A percentile compares a stretch with the other conserved stretches of the same genome.
These are phyloP conservation scores for Aphelinus certus DNA, from an alignment of 1,140 invertebrate genomes.

Conservation along the genomic window DNA sequence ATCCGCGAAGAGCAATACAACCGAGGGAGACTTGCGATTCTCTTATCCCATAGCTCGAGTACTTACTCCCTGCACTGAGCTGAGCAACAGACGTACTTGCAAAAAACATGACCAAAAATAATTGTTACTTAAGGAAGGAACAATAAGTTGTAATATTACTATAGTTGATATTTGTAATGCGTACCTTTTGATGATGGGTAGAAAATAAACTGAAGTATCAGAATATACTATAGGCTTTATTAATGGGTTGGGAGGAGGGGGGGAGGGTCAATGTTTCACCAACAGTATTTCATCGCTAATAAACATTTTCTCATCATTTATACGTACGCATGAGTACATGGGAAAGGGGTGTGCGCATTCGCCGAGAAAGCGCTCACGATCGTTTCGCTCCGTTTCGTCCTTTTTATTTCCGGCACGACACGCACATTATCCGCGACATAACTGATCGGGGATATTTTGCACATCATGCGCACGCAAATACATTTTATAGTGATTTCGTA, in stretches of 20 bases:
- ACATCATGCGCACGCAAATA: slow-evolving; percentile 7
- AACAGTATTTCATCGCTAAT: slow-evolving; percentile 17
- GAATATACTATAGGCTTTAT: slow-evolving; percentile 54
- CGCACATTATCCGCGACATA: no score
- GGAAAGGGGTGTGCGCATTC: not conserved
- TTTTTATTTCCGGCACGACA: no score
- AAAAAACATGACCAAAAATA: no score
- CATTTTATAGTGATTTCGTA: slow-evolving; percentile 18
- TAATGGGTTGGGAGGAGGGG: slow-evolving; percentile 35
- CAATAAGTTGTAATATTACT: no score
- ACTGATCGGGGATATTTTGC: not conserved
- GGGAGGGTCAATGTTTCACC: slow-evolving; percentile 36
- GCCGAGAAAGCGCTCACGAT: not conserved
- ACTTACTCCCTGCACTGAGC: no score
- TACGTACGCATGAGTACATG: not conserved
- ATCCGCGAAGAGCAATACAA: no score
- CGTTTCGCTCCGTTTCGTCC: no score
- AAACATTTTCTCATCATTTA: not conserved
- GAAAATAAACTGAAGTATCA: slow-evolving; percentile 51
- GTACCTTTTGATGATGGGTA: slow-evolving; percentile 2
- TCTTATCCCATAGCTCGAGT: no score
- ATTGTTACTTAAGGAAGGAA: no score
- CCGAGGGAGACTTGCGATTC: no score
- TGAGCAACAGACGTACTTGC: no score
- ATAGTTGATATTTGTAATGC: no score